Conservation (phyloP, 2,113 vertebrate species). For the Leuciscus idus region DNA sequence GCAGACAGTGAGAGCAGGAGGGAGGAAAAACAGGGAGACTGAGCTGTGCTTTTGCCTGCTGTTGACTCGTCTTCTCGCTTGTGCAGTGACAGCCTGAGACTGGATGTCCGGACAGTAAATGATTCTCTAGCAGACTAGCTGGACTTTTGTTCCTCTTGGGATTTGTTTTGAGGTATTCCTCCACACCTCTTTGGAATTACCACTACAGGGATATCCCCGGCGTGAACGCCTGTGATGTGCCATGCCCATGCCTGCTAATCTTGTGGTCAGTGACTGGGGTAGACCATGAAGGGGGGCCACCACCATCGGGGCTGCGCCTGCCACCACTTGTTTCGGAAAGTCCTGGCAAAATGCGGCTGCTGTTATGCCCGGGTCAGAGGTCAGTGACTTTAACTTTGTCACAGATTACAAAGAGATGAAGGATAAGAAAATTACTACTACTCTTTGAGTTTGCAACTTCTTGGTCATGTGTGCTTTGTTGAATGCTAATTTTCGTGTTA, state of each 20-base stretch:
- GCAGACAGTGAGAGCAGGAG: slow-evolving; percentile 77
- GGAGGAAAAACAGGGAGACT: slow-evolving; percentile 57
- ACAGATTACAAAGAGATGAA: neutral
- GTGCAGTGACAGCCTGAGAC: slow-evolving; percentile 47
- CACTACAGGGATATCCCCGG: slow-evolving; percentile 43
- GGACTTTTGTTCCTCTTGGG: slow-evolving; percentile 53
- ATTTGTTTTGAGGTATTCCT: slow-evolving; percentile 15
- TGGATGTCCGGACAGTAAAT: slow-evolving; percentile 61
- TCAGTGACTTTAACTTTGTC: slow-evolving; percentile 74
- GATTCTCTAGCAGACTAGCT: slow-evolving; percentile 44
- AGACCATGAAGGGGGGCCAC: slow-evolving; percentile 87
- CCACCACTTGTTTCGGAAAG: slow-evolving; percentile 93
- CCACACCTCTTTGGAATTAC: slow-evolving; percentile 66
- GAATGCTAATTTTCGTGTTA: neutral
- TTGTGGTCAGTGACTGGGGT: slow-evolving; percentile 70
- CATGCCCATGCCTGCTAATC: slow-evolving; percentile 81
- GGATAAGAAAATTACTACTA: neutral
- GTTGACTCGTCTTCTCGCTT: slow-evolving; percentile 59
- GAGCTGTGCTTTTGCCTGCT: slow-evolving; percentile 54
- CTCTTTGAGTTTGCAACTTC: neutral
- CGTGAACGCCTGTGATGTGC: slow-evolving; percentile 66
- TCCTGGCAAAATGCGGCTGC: slow-evolving; percentile 92
- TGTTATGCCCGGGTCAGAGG: slow-evolving; percentile 90
- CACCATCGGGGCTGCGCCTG: slow-evolving; percentile 88
- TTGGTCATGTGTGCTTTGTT: neutral